Evolutionary conservation across 1,140 invertebrate genomes (phyloP).

Genomic region (Drosophila cardini): DNA sequence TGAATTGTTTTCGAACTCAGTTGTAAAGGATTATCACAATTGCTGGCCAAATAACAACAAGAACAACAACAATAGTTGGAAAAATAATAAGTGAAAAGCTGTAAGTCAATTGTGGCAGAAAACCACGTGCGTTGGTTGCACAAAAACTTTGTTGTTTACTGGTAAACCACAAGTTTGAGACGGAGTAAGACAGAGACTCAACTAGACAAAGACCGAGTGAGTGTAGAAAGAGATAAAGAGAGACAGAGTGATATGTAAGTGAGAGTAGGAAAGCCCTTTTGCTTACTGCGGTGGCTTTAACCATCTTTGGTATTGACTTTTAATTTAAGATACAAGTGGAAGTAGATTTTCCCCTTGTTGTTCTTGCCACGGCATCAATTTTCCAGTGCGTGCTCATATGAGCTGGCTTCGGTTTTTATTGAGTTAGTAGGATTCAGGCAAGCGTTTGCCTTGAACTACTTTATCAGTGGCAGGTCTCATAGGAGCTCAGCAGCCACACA

Average conservation of each 20-base stretch:
- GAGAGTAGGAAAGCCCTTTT: constrained; percentile 1
- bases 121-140: constrained; percentile 44
- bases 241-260: neutral
- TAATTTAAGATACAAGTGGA: constrained; percentile 48
- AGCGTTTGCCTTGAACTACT: constrained; percentile 65
- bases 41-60: constrained; percentile 38
- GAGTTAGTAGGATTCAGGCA: constrained; percentile 46
- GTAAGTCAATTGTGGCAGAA: constrained; percentile 66
- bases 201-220: neutral
- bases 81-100: constrained; percentile 58
- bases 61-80: constrained; percentile 12
- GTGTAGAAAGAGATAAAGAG: neutral
- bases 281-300: constrained; percentile 14
- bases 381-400: constrained; percentile 38
- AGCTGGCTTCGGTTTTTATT: constrained; percentile 51
- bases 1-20: constrained; percentile 27
- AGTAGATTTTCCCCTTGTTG: constrained; percentile 1
- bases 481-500: constrained; percentile 25
- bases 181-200: neutral
- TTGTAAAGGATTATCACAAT: constrained; percentile 64
- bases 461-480: constrained; percentile 33
- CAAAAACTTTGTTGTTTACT: constrained; percentile 44
- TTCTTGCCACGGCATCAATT: constrained; percentile 35
- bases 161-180: constrained; percentile 9
- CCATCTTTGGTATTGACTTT: constrained; percentile 59